Conservation (phyloP, 2,113 vertebrate genomes). For the Glaucomys volans region DNA sequence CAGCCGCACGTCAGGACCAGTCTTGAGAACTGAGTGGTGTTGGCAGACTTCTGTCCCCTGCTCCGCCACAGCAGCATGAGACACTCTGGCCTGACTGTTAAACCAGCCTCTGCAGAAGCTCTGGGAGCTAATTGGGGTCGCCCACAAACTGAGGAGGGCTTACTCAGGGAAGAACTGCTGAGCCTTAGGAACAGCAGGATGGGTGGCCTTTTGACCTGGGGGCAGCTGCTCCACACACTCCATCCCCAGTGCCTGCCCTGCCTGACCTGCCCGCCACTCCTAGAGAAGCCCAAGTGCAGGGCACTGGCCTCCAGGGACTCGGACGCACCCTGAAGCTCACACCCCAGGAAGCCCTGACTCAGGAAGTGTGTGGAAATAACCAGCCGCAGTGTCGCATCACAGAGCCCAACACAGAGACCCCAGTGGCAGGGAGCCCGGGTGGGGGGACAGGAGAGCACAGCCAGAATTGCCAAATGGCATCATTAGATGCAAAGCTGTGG, state of each 20-base stretch:
- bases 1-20: accelerated
- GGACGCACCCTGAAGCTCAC: background rate
- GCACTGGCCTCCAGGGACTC: no score
- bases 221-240: no score
- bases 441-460: background rate
- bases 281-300: background rate
- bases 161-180: background rate
- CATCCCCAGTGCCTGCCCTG: background rate
- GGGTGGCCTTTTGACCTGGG: background rate
- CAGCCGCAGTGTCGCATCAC: background rate
- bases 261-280: background rate
- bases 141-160: background rate
- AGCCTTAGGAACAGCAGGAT: background rate
- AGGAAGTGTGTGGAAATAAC: background rate
- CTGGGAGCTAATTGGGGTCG: no score
- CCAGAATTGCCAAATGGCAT: background rate
- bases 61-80: accelerated
- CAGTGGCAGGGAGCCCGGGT: no score
- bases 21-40: background rate
- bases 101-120: background rate
- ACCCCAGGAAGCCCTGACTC: no score
- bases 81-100: background rate
- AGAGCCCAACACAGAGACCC: background rate
- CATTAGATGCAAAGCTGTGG: background rate
- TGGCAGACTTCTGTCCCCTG: no score